These are phyloP conservation scores for Rhodeus uyekii DNA, from an alignment of 2,797 vertebrate genomes.

Conservation along the genomic window DNA sequence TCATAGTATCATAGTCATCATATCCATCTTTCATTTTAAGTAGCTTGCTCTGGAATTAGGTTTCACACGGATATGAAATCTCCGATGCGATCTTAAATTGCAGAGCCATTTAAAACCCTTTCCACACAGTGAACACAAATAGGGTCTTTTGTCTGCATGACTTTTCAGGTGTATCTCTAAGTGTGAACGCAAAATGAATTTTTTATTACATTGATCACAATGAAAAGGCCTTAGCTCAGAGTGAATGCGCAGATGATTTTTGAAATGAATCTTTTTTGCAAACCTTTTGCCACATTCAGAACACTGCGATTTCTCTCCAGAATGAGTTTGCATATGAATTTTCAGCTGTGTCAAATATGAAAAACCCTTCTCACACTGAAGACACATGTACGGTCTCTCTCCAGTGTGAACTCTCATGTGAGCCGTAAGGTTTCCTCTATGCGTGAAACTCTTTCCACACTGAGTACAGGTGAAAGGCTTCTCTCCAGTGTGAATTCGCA, in stretches of 20 bases:
- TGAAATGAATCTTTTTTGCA: background rate
- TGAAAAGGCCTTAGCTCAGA: background rate
- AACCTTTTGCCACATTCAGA: slow-evolving; percentile 19
- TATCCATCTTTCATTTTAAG: too few relatives aligned
- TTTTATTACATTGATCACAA: background rate
- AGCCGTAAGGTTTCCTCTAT: slow-evolving; percentile 5
- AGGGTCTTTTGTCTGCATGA: background rate
- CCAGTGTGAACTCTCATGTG: slow-evolving; percentile 25
- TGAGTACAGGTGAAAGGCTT: too few relatives aligned
- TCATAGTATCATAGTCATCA: too few relatives aligned
- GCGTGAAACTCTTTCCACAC: too few relatives aligned
- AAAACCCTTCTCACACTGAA: slow-evolving; percentile 12
- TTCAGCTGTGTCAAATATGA: slow-evolving; percentile 1
- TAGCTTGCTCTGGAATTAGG: too few relatives aligned
- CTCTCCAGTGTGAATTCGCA: too few relatives aligned
- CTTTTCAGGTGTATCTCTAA: slow-evolving; percentile 9
- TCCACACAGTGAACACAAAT: background rate
- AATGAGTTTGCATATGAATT: slow-evolving; percentile 9
- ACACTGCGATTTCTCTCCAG: slow-evolving; percentile 1
- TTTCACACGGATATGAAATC: too few relatives aligned
- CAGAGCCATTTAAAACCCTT: slow-evolving; percentile 14
- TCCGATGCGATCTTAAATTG: slow-evolving; percentile 1
- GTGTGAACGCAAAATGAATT: background rate
- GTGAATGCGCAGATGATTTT: slow-evolving; percentile 13
- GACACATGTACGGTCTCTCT: slow-evolving; percentile 15